Conservation (phyloP, 2,113 vertebrate genomes). For the Nerophis lumbriciformis region DNA sequence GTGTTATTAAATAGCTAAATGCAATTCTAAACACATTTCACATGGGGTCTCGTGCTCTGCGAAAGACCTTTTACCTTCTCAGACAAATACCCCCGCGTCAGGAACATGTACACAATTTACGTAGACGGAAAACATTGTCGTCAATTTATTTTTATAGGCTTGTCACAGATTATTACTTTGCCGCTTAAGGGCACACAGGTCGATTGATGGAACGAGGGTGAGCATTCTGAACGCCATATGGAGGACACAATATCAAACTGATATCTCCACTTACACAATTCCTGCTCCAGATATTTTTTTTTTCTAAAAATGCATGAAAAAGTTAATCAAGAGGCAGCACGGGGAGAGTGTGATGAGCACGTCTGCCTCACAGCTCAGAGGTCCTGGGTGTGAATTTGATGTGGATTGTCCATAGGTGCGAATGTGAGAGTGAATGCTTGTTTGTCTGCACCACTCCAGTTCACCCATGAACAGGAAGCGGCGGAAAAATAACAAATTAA, state of each 20-base stretch:
- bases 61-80: constrained; percentile 42
- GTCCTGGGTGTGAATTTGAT: too few relatives aligned
- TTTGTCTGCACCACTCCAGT: too few relatives aligned
- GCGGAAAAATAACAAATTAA: too few relatives aligned
- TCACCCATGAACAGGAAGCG: too few relatives aligned
- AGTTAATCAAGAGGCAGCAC: background rate
- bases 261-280: background rate
- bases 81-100: constrained; percentile 33
- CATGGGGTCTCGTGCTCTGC: constrained; percentile 27
- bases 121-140: constrained; percentile 31
- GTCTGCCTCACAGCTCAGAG: too few relatives aligned
- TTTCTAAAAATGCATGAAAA: background rate
- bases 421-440: too few relatives aligned
- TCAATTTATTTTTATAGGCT: constrained; percentile 45
- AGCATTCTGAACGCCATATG: background rate
- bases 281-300: background rate
- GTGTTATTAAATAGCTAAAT: constrained; percentile 69
- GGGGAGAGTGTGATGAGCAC: too few relatives aligned
- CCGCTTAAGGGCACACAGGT: constrained; percentile 5
- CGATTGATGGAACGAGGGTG: constrained; percentile 1
- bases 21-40: constrained; percentile 55
- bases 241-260: background rate
- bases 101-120: constrained; percentile 46
- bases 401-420: too few relatives aligned
- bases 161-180: constrained; percentile 37